These are phyloP conservation scores for Triplophysa tibetana DNA, from an alignment of 2,113 vertebrate genomes.

Conservation along the genomic window DNA sequence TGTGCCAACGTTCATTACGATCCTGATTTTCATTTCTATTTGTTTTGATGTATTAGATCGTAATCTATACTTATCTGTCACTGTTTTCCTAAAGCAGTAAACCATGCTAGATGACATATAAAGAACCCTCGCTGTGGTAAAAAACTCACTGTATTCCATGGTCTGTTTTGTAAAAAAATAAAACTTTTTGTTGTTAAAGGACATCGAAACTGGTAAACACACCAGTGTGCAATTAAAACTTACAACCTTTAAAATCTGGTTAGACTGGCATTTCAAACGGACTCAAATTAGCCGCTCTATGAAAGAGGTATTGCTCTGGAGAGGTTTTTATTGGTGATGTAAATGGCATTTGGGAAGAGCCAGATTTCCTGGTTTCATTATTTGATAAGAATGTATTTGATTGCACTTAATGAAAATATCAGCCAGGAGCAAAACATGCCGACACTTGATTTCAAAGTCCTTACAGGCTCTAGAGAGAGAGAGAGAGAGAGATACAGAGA, in stretches of 20 bases:
- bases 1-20: neutral
- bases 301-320: slow-evolving; percentile 67
- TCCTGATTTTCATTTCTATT: neutral
- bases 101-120: neutral
- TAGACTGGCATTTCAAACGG: neutral
- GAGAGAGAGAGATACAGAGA: slow-evolving; percentile 17
- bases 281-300: slow-evolving; percentile 30
- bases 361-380: slow-evolving; percentile 77
- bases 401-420: slow-evolving; percentile 78
- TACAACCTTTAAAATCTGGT: neutral
- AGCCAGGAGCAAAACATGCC: slow-evolving; percentile 67
- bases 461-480: slow-evolving; percentile 58
- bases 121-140: too few relatives aligned
- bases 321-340: slow-evolving; percentile 72
- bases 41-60: too few relatives aligned
- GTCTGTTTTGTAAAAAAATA: too few relatives aligned
- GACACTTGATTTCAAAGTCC: slow-evolving; percentile 60
- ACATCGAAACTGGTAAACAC: neutral
- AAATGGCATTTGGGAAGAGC: slow-evolving; percentile 67
- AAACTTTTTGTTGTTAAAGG: neutral
- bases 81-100: neutral
- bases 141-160: too few relatives aligned
- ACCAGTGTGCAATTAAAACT: too few relatives aligned
- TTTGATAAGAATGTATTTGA: slow-evolving; percentile 69
- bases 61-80: neutral